Conservation (phyloP, 2,888 invertebrate genomes). For the Drosophila multiciliata region DNA sequence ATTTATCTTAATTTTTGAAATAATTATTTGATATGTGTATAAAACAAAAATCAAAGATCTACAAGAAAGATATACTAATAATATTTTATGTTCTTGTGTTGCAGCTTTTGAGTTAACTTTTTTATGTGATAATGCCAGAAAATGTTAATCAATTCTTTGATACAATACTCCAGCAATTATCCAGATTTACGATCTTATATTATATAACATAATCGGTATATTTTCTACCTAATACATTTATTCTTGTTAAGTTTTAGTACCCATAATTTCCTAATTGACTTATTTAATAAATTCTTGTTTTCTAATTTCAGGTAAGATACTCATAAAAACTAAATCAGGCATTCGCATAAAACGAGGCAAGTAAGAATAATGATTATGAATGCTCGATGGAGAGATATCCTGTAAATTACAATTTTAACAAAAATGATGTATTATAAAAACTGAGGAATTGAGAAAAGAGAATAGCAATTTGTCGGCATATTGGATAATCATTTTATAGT, state of each 20-base stretch:
- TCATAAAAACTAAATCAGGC: slow-evolving; percentile 5
- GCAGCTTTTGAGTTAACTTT: background rate
- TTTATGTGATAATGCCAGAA: background rate
- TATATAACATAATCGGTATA: background rate
- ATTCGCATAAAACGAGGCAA: slow-evolving; percentile 19
- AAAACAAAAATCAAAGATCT: background rate
- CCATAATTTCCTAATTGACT: slow-evolving; percentile 13
- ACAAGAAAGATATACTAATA: slow-evolving; percentile 2
- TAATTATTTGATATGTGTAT: slow-evolving; percentile 1
- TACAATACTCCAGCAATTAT: background rate
- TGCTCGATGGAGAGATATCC: slow-evolving; percentile 11
- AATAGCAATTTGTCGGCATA: background rate
- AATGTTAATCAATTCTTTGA: background rate
- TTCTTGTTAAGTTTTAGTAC: slow-evolving; percentile 1
- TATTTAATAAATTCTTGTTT: slow-evolving; percentile 34
- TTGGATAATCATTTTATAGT: background rate
- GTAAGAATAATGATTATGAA: slow-evolving; percentile 6
- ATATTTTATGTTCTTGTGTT: background rate
- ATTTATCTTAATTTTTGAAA: slow-evolving; percentile 45
- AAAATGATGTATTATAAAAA: background rate
- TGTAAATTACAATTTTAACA: background rate
- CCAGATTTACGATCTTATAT: background rate
- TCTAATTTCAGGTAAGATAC: slow-evolving; percentile 71
- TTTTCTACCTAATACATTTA: background rate
- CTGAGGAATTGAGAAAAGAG: background rate